phyloP scores from a whole-genome alignment of 2,113 vertebrate species.

The Neolamprologus cancellatus region DNA sequence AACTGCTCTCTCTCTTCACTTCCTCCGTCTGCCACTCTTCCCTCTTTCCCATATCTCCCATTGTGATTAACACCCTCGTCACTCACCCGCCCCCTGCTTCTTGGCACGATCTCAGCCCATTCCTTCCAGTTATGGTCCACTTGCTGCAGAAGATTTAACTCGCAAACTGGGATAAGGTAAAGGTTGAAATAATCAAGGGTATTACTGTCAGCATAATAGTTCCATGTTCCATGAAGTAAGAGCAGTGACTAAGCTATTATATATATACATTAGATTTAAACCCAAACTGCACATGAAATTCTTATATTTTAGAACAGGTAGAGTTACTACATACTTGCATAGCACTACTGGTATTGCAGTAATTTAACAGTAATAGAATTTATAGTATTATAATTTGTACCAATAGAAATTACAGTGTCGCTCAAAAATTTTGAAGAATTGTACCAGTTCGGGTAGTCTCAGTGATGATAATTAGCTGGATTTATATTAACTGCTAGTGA shows the following conservation, averaged over 20 bases:
- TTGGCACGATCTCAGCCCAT: slow-evolving; percentile 48
- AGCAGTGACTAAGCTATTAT: not conserved
- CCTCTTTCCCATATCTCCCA: not conserved
- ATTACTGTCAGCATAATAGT: not conserved
- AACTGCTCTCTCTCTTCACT: not conserved
- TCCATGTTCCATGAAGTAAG: not conserved
- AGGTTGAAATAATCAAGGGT: not conserved
- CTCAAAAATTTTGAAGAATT: not conserved
- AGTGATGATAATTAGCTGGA: not conserved
- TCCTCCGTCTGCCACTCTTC: not conserved
- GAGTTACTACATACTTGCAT: not conserved
- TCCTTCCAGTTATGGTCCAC: slow-evolving; percentile 39
- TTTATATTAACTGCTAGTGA: not conserved
- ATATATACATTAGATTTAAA: not conserved
- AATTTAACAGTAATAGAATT: not conserved
- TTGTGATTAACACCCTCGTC: not conserved
- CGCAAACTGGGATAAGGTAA: not conserved
- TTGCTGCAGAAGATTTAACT: slow-evolving; percentile 31
- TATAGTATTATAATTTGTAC: not conserved
- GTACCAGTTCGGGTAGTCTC: not conserved
- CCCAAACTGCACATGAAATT: not conserved
- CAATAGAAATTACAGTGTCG: not conserved
- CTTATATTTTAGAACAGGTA: not conserved
- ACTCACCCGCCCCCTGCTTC: not conserved
- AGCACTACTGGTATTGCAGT: not conserved